These are phyloP conservation scores for Archaeoteleia sp. DNA, from an alignment of 2,888 invertebrate genomes.

Conservation along the genomic window DNA sequence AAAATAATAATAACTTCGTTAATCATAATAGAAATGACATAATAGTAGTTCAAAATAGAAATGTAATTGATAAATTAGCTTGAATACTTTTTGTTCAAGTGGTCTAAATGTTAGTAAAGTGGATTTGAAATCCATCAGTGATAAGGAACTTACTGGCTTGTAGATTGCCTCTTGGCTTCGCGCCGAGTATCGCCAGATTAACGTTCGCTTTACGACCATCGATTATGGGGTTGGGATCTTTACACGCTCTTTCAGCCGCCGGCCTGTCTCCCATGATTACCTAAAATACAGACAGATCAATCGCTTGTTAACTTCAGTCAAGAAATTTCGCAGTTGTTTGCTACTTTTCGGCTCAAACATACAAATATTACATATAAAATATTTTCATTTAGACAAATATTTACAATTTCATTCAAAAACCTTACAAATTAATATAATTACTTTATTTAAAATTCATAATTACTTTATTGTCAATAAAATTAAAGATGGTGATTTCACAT, in stretches of 20 bases:
- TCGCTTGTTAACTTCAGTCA: slow-evolving; percentile 49
- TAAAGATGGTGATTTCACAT: too few species aligned
- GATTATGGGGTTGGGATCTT: slow-evolving; percentile 98
- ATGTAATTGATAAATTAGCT: neutral
- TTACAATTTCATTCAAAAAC: too few species aligned
- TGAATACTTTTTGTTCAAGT: neutral
- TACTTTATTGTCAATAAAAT: too few species aligned
- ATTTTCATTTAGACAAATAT: too few species aligned
- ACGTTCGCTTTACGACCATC: slow-evolving; percentile 99
- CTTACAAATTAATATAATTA: too few species aligned
- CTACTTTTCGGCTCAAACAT: neutral
- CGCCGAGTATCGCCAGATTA: slow-evolving; percentile 97
- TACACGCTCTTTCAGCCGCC: slow-evolving; percentile 96
- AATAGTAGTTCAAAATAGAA: neutral
- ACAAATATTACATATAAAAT: too few species aligned
- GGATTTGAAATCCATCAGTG: slow-evolving; percentile 31
- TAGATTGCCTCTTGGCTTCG: slow-evolving; percentile 94
- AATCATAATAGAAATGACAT: too few species aligned
- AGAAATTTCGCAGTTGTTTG: neutral
- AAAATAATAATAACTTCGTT: too few species aligned
- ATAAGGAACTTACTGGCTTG: slow-evolving; percentile 81
- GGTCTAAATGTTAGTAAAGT: slow-evolving; percentile 29
- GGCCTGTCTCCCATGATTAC: slow-evolving; percentile 98
- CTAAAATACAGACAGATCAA: slow-evolving; percentile 78
- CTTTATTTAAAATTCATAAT: too few species aligned